Base-by-base conservation (phyloP, 2,888 invertebrate genomes). In the Tipula confusa region DNA sequence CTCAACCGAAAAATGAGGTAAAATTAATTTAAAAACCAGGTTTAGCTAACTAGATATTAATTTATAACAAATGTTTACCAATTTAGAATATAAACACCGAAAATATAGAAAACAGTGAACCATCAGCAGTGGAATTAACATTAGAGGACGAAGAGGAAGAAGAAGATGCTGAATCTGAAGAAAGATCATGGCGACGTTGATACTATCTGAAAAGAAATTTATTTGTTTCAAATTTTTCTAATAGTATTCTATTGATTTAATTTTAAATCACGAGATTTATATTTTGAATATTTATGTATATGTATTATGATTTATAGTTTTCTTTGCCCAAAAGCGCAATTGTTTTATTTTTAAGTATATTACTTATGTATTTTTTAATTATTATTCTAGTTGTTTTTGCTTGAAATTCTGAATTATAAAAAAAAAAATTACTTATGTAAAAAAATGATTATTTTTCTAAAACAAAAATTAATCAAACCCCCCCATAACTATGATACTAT, bases 141-240 rank as follows among this genome's bases (percentile, higher is more conserved):
- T n/a, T 80, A 33, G 95, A 95, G 86, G 95, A 94, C 86, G 94
- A 94, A 86, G 95, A 97, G 87, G 97, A 97, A 85, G 97, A 97
- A 83, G 97, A 97, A 80, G 95, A 96, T 13, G 95, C 94, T 82
- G 94, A 94, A 85, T 94, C 95, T 79, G 95, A 95, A 88, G 94
- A 95, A 86, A 92, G 97, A 85, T 96, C 96, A 29, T 97, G 97
- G 97, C 91, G 97, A 85, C 96, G 97, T 95, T 96, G 94, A 92
- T 92, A 87, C 84, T 82, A 80, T 80, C 64, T 64, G 64, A 64
- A 64, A 64, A 18, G 64, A 64, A 24, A 64, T 64, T 83, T 84
- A 85, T 24, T 64, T 64, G 64, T 64, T 64, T 64, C 64, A 64
- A 64, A 64, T 64, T 24, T 64, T 64, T 83, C 82, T 82, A 82